Evolutionary conservation across 2,797 vertebrate species (phyloP).

Genomic region (Poecilia gillii): DNA sequence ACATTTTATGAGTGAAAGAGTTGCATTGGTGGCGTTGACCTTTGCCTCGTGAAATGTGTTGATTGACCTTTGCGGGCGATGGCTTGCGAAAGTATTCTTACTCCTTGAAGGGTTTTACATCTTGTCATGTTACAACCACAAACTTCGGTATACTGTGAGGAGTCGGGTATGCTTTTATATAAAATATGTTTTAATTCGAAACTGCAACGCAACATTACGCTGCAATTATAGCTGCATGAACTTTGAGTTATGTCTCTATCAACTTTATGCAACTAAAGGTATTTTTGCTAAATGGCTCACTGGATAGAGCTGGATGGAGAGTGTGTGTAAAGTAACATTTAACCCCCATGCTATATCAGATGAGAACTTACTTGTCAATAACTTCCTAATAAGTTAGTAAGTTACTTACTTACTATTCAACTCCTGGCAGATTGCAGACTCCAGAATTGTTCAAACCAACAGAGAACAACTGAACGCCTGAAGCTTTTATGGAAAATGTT

Average conservation of each 20-base stretch:
- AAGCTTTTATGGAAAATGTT: too few species aligned
- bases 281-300: neutral
- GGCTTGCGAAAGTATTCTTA: neutral
- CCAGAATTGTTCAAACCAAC: too few species aligned
- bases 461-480: too few species aligned
- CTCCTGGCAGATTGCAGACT: too few species aligned
- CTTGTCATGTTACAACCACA: neutral
- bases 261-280: neutral
- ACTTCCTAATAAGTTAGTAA: too few species aligned
- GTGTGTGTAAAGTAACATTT: neutral
- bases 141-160: neutral
- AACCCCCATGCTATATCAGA: neutral
- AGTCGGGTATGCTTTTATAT: neutral
- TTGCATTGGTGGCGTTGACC: conserved; percentile 36
- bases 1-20: conserved; percentile 40
- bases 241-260: neutral
- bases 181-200: neutral
- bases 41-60: conserved; percentile 11
- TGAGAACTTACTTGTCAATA: too few species aligned
- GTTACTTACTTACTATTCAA: too few species aligned
- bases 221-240: neutral
- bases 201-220: neutral
- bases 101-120: neutral
- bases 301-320: neutral
- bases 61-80: neutral